Evolutionary conservation across 2,797 vertebrate genomes (phyloP).

Genomic region (Erpetoichthys calabaricus): DNA sequence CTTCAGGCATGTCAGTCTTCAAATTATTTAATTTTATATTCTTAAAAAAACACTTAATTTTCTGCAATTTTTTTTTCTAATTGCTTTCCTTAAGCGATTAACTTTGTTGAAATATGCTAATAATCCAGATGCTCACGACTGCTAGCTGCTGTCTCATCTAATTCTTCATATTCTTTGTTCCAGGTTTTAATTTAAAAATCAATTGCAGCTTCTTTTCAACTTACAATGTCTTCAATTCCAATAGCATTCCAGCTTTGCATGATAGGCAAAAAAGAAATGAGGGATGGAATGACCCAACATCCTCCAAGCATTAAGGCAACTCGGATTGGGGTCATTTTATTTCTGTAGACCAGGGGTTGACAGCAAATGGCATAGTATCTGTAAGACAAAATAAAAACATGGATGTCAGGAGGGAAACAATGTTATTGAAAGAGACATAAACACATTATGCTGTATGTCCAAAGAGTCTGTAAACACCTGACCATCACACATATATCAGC

Average conservation of each 20-base stretch:
- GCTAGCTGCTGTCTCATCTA: no score
- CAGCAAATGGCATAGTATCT: slow-evolving; percentile 71
- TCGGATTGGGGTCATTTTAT: slow-evolving; percentile 62
- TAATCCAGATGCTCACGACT: no score
- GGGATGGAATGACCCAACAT: slow-evolving; percentile 61
- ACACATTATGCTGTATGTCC: background rate
- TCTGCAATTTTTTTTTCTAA: no score
- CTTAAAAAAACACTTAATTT: no score
- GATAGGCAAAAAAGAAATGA: slow-evolving; percentile 69
- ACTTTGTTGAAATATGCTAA: no score
- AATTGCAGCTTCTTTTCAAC: slow-evolving; percentile 19
- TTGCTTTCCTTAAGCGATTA: no score
- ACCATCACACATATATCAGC: background rate
- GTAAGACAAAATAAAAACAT: slow-evolving; percentile 4
- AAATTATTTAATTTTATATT: no score
- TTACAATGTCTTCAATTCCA: slow-evolving; percentile 63
- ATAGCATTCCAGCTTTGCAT: slow-evolving; percentile 69
- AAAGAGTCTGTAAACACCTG: background rate
- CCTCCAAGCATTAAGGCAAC: slow-evolving; percentile 58
- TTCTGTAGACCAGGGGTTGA: slow-evolving; percentile 63
- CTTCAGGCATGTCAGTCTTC: no score
- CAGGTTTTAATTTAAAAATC: background rate
- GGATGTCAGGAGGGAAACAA: background rate
- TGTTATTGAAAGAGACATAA: background rate
- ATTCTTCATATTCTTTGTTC: no score